A percentile compares a stretch with the other conserved stretches of the same genome.
Evolutionary conservation across 2,113 vertebrate species (phyloP).

Genomic region (Colistium nudipinnis): DNA sequence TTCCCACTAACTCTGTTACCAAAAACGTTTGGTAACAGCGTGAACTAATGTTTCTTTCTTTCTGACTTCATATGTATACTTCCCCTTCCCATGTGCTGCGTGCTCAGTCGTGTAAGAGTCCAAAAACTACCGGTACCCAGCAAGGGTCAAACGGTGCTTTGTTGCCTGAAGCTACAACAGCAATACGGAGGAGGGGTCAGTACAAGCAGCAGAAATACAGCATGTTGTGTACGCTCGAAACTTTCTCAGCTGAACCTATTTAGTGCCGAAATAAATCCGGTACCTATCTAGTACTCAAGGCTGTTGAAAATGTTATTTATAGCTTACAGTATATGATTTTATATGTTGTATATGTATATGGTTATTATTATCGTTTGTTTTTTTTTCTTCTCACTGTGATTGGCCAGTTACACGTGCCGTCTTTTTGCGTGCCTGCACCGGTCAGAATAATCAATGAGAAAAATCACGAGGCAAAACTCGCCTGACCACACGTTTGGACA

Average conservation of each 20-base stretch:
- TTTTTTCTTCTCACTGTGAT: too few relatives aligned
- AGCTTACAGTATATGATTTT: too few relatives aligned
- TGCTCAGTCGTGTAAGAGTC: background rate
- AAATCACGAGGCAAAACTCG: conserved; percentile 35
- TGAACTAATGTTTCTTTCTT: background rate
- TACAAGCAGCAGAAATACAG: background rate
- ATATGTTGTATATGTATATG: too few relatives aligned
- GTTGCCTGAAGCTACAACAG: background rate
- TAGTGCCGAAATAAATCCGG: too few relatives aligned
- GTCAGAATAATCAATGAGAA: conserved; percentile 35
- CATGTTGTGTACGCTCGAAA: too few relatives aligned
- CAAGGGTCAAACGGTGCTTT: background rate
- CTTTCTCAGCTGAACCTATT: background rate
- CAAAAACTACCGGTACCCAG: background rate
- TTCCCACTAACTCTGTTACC: background rate
- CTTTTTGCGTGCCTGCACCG: background rate
- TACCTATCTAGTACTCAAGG: background rate
- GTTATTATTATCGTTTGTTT: too few relatives aligned
- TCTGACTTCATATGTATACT: background rate
- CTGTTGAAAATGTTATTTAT: background rate
- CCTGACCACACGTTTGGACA: conserved; percentile 10
- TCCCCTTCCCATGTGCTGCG: background rate
- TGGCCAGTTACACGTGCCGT: conserved; percentile 1
- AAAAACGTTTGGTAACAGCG: background rate
- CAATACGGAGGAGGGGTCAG: background rate